Conservation (phyloP, 2,113 vertebrate genomes). For the Rhinolophus ferrumequinum region DNA sequence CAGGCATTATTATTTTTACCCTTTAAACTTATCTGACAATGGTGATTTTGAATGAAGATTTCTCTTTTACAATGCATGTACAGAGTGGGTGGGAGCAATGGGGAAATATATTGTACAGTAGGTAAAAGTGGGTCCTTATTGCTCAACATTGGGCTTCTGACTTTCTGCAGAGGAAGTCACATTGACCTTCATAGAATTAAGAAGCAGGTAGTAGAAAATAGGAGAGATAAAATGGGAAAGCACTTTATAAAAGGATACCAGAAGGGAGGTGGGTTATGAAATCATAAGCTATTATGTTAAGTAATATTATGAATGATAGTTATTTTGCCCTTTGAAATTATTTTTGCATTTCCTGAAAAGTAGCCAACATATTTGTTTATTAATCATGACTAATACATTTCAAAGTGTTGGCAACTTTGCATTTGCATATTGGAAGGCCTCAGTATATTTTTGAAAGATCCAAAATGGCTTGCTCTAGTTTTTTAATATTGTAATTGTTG, state of each 20-base stretch:
- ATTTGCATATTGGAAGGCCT: background rate
- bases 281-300: background rate
- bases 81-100: background rate
- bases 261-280: background rate
- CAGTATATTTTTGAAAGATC: conserved; percentile 22
- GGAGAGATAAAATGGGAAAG: background rate
- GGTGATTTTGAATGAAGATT: background rate
- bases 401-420: background rate
- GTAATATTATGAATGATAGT: background rate
- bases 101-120: background rate
- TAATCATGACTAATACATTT: background rate
- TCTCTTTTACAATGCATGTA: background rate
- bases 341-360: background rate
- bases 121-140: background rate
- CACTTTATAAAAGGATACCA: background rate
- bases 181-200: background rate
- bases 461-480: background rate
- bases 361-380: background rate
- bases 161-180: background rate
- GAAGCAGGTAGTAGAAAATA: background rate
- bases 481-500: background rate
- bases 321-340: conserved; percentile 26
- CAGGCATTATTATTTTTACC: background rate
- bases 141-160: background rate
- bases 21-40: background rate